A percentile compares a stretch with the other conserved stretches of the same genome.
Evolutionary conservation across 2,888 invertebrate species (phyloP).

Genomic region (Ornithoptera alexandrae): DNA sequence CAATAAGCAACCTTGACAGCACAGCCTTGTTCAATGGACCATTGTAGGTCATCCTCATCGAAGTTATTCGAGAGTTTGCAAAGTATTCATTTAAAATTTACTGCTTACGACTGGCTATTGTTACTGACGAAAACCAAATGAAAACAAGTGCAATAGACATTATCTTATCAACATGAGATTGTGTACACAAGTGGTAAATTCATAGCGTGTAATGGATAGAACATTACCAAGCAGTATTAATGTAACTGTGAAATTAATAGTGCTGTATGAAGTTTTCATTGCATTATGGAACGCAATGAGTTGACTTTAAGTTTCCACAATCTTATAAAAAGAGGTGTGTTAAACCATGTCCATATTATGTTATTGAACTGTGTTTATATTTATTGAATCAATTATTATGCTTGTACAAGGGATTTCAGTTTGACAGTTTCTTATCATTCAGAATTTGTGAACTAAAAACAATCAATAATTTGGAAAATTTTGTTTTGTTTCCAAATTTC

Average conservation of each 20-base stretch:
- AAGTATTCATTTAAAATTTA: conserved; percentile 25
- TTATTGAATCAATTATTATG: conserved; percentile 31
- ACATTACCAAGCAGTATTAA: conserved; percentile 61
- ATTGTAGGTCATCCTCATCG: conserved; percentile 35
- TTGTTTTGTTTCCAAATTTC: not conserved
- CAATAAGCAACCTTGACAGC: conserved; percentile 42
- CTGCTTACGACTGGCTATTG: conserved; percentile 30
- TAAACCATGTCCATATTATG: not conserved
- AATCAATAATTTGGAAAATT: conserved; percentile 14
- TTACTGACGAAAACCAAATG: conserved; percentile 37
- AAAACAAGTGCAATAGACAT: conserved; percentile 37
- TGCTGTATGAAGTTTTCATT: conserved; percentile 13
- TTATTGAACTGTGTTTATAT: conserved; percentile 33
- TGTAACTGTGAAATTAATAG: conserved; percentile 46
- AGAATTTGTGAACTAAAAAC: conserved; percentile 7
- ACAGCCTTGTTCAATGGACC: conserved; percentile 46
- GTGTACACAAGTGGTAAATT: conserved; percentile 73
- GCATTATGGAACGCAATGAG: conserved; percentile 66
- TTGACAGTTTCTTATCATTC: conserved; percentile 7
- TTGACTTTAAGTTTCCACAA: conserved; percentile 75
- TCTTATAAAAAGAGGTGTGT: conserved; percentile 71
- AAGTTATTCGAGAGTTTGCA: conserved; percentile 31
- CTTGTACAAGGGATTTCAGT: conserved; percentile 26
- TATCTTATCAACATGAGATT: conserved; percentile 75
- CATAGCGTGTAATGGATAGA: conserved; percentile 65